phyloP scores from a whole-genome alignment of 2,113 vertebrate species.

The Osmerus eperlanus region DNA sequence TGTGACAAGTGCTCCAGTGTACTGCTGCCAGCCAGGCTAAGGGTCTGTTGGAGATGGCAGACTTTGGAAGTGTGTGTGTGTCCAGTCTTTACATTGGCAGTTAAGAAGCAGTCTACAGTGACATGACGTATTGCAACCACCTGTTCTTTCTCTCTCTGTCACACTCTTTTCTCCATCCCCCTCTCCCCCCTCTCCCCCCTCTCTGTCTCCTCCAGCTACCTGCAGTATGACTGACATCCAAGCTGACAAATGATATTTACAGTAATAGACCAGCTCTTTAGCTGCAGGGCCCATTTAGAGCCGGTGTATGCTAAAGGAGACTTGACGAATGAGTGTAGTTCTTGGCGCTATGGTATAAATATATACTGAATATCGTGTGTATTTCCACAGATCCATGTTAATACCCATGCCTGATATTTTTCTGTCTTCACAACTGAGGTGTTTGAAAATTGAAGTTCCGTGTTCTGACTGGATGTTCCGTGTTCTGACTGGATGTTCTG shows the following conservation, averaged over 20 bases:
- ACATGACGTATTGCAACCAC: neutral
- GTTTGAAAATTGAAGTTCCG: too few species aligned
- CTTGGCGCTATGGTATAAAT: too few species aligned
- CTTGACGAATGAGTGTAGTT: neutral
- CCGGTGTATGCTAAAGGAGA: neutral
- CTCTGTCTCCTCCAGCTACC: neutral
- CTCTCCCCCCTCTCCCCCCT: constrained; percentile 12
- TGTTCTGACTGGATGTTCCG: too few species aligned
- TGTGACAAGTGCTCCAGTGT: neutral
- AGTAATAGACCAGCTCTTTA: neutral
- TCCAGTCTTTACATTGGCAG: neutral
- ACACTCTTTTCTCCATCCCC: neutral
- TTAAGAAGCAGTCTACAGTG: neutral
- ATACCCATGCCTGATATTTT: neutral
- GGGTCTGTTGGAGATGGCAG: neutral
- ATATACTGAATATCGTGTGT: too few species aligned
- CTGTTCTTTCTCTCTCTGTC: neutral
- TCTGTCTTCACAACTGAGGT: neutral
- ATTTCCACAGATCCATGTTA: neutral
- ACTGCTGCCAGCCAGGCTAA: neutral
- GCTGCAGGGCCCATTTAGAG: neutral
- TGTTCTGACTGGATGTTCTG: too few species aligned
- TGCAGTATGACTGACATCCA: neutral
- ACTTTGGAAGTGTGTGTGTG: neutral
- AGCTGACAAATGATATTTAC: neutral